Conservation (phyloP, 2,888 invertebrate species). For the Myopa tessellatipennis region DNA sequence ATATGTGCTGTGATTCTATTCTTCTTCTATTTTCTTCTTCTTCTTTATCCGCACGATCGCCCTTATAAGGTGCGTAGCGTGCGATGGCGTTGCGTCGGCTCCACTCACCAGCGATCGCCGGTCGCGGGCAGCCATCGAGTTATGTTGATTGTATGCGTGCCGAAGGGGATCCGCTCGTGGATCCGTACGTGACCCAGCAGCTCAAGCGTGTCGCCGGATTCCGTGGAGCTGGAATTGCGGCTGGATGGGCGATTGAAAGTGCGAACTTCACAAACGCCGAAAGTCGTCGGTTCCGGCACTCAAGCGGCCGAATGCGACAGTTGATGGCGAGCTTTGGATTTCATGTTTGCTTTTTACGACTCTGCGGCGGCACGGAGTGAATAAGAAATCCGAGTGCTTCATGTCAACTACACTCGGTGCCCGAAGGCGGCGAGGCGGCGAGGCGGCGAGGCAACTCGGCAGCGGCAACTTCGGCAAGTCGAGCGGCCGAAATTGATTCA, state of each 20-base stretch:
- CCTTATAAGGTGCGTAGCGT: conserved; percentile 48
- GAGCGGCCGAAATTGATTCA: no score
- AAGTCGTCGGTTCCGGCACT: conserved; percentile 22
- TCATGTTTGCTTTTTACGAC: conserved; percentile 9
- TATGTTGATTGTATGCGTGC: conserved; percentile 49
- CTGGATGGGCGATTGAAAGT: conserved; percentile 25
- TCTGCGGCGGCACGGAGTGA: not conserved
- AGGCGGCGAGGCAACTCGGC: no score
- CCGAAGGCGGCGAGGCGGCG: no score
- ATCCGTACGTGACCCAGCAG: conserved; percentile 26
- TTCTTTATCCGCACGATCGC: conserved; percentile 49
- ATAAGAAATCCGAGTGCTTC: not conserved
- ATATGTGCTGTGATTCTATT: conserved; percentile 49
- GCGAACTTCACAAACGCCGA: conserved; percentile 3
- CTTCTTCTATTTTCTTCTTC: conserved; percentile 51
- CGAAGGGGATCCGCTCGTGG: not conserved
- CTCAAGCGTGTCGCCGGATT: conserved; percentile 8
- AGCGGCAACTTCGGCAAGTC: no score
- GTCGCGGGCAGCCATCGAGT: conserved; percentile 46
- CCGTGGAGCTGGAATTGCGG: not conserved
- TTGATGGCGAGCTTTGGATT: not conserved
- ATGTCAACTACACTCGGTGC: no score
- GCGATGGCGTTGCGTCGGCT: conserved; percentile 41
- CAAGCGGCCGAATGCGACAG: not conserved
- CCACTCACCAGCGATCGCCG: conserved; percentile 1